Evolutionary conservation across 1,140 invertebrate genomes (phyloP).

Genomic region (Drosophila sechellia): DNA sequence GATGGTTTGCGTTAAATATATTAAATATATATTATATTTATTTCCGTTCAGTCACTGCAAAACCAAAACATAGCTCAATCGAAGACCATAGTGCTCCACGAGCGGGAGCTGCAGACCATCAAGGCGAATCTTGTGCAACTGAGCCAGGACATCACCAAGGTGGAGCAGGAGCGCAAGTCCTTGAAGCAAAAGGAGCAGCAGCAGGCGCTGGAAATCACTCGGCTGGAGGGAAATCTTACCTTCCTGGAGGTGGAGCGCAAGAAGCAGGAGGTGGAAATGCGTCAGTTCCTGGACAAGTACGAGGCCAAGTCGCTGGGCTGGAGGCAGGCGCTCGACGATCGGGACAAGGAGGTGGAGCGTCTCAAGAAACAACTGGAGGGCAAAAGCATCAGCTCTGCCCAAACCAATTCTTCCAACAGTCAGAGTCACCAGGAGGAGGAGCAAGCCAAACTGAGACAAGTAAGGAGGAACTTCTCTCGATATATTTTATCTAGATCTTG

Average conservation of each 20-base stretch:
- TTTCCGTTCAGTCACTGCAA: slow-evolving; percentile 61
- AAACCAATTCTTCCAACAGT: slow-evolving; percentile 39
- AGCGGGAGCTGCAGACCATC: slow-evolving; percentile 64
- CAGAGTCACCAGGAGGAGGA: slow-evolving; percentile 48
- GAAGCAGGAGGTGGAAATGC: slow-evolving; percentile 73
- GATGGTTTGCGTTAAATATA: no score
- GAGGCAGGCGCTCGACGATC: slow-evolving; percentile 63
- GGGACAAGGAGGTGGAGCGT: slow-evolving; percentile 66
- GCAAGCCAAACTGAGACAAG: slow-evolving; percentile 60
- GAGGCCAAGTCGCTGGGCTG: slow-evolving; percentile 65
- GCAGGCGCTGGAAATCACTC: slow-evolving; percentile 58
- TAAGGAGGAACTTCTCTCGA: slow-evolving; percentile 13
- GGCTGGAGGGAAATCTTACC: slow-evolving; percentile 72
- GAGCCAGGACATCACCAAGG: slow-evolving; percentile 58
- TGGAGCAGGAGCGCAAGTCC: slow-evolving; percentile 65
- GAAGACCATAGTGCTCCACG: slow-evolving; percentile 71
- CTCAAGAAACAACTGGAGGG: slow-evolving; percentile 41
- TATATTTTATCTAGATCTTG: background rate
- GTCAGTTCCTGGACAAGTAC: slow-evolving; percentile 68
- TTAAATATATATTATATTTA: background rate
- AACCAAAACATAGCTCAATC: slow-evolving; percentile 76
- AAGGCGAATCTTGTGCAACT: slow-evolving; percentile 61
- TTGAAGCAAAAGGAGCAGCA: slow-evolving; percentile 56
- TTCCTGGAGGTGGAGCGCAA: slow-evolving; percentile 77
- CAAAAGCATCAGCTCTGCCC: slow-evolving; percentile 15